Evolutionary conservation across 2,797 vertebrate species (phyloP), one percentile per base, ranked within the genome.

Genomic region (Peromyscus melanophrys): DNA sequence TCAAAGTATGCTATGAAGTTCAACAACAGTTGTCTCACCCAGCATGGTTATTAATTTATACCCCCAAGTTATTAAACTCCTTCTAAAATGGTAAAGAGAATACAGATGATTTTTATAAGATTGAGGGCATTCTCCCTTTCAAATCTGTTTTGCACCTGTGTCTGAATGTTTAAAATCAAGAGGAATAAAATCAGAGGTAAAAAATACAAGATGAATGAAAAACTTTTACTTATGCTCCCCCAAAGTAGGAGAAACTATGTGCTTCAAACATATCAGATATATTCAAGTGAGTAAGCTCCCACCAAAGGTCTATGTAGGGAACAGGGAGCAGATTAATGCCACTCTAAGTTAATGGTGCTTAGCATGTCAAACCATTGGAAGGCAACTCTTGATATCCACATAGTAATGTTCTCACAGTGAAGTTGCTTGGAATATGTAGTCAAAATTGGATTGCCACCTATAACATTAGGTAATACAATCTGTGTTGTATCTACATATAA

Each of bases 151-250:
- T 85, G 19, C 49, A 10, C 27, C 21, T 67, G 21, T 57, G 34
- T 77, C 49, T 55, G 91, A 96, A 96, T 23, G 82, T 85, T 89
- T 92, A 77, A 92, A 84, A 43, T 59, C 43, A 89, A 92, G 49
- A 81, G n/a, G 67, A 95, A 89, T 80, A 19, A 93, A 31, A 73
- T 2, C n/a, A 91, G n/a, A 89, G 8, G 63, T 14, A 21, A 37
- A 43, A 84, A 89, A 87, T 46, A 87, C 29, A 90, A 88, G 57
- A 61, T 57, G 25, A 31, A 77, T 49, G 57, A 80, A 85, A 90
- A 43, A 0, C 2, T 40, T 90, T 67, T 69, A 73, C 87, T 89
- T 89, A 84, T 52, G n/a, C 2, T 85, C 13, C 13, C 75, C 40
- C 87, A 77, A 94, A 90, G 75, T 65, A 7, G 1, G 9, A 34